Base-by-base conservation (phyloP, 2,113 vertebrate species). In the Rhea pennata region DNA sequence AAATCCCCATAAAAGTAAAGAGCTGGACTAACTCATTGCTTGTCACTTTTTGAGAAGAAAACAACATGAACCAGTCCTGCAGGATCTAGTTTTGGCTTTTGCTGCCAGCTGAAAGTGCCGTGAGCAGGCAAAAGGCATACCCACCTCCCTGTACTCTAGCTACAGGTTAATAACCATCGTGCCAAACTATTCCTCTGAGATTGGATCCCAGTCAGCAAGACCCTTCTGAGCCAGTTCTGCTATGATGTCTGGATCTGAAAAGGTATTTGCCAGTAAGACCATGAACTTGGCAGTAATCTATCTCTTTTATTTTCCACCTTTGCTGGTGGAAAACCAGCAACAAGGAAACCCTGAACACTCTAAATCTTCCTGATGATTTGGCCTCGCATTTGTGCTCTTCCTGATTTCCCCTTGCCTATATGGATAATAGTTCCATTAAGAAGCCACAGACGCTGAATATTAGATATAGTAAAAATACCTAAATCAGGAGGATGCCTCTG, bases 241-340 rank as follows among this genome's bases (percentile, higher is more conserved):
- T 53, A 19, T 24, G 64, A 39, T 42, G 10, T 5, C 74, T 67
- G 33, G 9, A 31, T 44, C 46, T 83, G 67, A 72, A 42, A 62
- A 62, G 19, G n/a, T 51, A 27, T 40, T 54, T 54, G 27, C 36
- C 11, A 13, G 23, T 10, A 72, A 39, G 20, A 29, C 19, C 33
- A 9, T 26, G 29, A 62, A 56, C 6, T 7, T 40, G 53, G 10
- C 14, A 54, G 3, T 24, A 54, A 87, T 3, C 5, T 33, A 4
- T 39, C 15, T 66, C n/a, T 70, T 70, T 48, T 79, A 59, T 36
- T 72, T 72, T 64, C 73, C 72, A 46, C 56, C 40, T 48, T 72
- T 12, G n/a, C 46, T 0, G 0, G 6, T 16, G 36, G 22, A 13
- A 36, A 36, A 36, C 36, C 36, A 36, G 36, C 36, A 36, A 36